Evolutionary conservation across 2,888 invertebrate genomes (phyloP).

Genomic region (Julus scandinavius): DNA sequence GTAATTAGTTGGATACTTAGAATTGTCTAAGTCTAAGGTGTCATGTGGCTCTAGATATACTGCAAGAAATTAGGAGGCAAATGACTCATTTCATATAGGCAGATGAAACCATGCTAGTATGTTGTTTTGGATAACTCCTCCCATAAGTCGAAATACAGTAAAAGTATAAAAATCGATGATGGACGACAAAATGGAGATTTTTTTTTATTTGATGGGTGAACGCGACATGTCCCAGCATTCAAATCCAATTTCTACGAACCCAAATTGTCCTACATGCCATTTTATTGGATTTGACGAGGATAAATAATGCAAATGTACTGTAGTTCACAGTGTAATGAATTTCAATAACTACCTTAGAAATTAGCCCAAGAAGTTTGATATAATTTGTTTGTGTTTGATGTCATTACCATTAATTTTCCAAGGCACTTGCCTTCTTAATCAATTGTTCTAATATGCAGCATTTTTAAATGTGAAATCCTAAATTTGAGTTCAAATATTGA

Average conservation of each 20-base stretch:
- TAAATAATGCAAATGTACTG: neutral
- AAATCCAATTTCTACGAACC: neutral
- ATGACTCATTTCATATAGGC: slow-evolving; percentile 17
- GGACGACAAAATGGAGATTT: neutral
- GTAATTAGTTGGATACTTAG: slow-evolving; percentile 14
- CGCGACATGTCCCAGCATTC: slow-evolving; percentile 29
- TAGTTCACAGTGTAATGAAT: neutral
- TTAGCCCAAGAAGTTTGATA: too few species aligned
- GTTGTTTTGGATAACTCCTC: neutral
- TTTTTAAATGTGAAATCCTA: too few species aligned
- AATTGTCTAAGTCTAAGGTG: slow-evolving; percentile 36
- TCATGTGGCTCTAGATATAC: slow-evolving; percentile 13
- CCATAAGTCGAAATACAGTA: neutral
- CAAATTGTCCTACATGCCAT: neutral
- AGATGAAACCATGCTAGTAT: neutral
- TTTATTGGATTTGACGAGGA: neutral
- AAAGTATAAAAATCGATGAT: neutral
- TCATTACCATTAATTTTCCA: neutral
- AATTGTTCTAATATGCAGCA: too few species aligned
- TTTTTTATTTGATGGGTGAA: neutral
- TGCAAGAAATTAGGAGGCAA: slow-evolving; percentile 40
- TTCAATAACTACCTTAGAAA: neutral
- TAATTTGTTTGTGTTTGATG: neutral
- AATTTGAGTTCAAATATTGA: neutral
- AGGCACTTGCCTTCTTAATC: neutral